Conservation (phyloP, 2,888 invertebrate genomes). For the Dione vanillae region DNA sequence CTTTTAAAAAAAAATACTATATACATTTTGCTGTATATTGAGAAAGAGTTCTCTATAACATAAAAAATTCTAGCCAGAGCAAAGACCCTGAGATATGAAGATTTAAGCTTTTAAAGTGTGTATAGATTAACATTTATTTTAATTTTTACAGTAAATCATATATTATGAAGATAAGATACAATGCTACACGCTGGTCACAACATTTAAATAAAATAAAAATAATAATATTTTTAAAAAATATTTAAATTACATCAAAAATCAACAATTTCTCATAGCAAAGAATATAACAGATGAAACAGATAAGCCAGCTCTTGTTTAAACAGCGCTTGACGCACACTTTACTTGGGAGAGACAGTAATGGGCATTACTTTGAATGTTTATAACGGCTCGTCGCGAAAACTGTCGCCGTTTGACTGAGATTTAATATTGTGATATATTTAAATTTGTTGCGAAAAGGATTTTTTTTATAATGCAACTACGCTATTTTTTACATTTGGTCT, state of each 20-base stretch:
- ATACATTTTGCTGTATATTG: too few species aligned
- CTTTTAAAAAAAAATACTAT: too few species aligned
- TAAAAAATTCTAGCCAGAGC: too few species aligned
- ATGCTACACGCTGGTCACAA: too few species aligned
- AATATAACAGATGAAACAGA: slow-evolving; percentile 9
- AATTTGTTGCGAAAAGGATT: neutral
- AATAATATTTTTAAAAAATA: neutral
- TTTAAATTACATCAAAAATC: neutral
- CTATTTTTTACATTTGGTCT: too few species aligned
- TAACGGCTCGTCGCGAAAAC: slow-evolving; percentile 29
- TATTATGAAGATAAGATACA: too few species aligned
- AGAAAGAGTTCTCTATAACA: too few species aligned
- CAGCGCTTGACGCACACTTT: slow-evolving; percentile 35
- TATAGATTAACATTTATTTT: too few species aligned
- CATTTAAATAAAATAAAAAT: neutral
- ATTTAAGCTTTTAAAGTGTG: too few species aligned
- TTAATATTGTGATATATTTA: slow-evolving; percentile 23
- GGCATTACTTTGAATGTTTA: slow-evolving; percentile 41
- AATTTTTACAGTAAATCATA: too few species aligned
- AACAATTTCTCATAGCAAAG: slow-evolving; percentile 14
- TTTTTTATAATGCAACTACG: too few species aligned
- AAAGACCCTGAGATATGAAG: too few species aligned
- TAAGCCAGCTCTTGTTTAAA: slow-evolving; percentile 32
- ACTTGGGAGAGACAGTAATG: slow-evolving; percentile 34
- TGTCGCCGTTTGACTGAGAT: slow-evolving; percentile 23